A percentile compares a stretch with the other conserved stretches of the same genome.
These are phyloP conservation scores for Sciurus niger DNA, from an alignment of 2,113 vertebrate genomes.

Conservation along the genomic window DNA sequence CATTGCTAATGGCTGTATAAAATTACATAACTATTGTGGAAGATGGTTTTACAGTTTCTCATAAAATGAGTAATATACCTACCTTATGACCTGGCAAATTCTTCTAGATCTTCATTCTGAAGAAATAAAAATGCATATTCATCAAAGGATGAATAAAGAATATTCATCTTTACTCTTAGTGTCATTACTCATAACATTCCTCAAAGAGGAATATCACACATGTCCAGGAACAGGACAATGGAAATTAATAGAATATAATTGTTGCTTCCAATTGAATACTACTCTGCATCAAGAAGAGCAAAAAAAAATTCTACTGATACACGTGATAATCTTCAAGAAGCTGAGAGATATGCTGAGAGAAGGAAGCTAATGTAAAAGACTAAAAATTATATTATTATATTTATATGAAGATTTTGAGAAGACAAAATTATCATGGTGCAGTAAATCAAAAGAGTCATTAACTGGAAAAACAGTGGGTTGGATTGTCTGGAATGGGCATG, in stretches of 20 bases:
- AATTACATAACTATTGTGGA: background rate
- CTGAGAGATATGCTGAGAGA: background rate
- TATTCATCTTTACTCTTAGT: too few relatives aligned
- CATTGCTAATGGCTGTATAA: background rate
- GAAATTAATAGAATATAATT: background rate
- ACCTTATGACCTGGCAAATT: background rate
- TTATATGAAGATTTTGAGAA: background rate
- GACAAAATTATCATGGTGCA: background rate
- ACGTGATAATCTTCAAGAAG: background rate
- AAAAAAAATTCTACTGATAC: background rate
- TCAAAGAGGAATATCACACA: background rate
- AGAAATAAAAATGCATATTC: background rate
- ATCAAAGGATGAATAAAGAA: background rate
- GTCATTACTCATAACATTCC: background rate
- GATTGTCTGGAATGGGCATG: too few relatives aligned
- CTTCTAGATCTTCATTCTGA: background rate
- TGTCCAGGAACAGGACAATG: background rate
- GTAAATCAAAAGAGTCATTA: background rate
- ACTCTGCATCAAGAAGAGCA: background rate
- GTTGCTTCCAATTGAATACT: background rate
- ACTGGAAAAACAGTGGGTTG: too few relatives aligned
- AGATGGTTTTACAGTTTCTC: background rate
- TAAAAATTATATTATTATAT: background rate
- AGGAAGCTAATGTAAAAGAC: background rate
- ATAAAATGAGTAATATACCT: background rate